Evolutionary conservation across 2,797 vertebrate genomes (phyloP).

Genomic region (Echiichthys vipera): DNA sequence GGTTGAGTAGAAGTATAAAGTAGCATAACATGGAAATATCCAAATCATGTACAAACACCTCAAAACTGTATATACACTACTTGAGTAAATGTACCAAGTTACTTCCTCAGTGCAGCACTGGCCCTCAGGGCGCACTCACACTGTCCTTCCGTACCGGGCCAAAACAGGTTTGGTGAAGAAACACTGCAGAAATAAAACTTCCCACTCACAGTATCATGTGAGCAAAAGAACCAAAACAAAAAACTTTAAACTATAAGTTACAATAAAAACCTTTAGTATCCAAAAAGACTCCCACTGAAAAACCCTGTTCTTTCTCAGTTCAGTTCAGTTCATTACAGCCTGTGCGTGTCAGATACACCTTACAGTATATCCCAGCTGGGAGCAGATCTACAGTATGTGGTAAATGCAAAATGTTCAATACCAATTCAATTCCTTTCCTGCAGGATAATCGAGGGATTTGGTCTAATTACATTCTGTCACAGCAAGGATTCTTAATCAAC

Average conservation of each 20-base stretch:
- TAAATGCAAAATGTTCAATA: constrained; percentile 41
- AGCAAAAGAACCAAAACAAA: constrained; percentile 1
- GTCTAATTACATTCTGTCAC: constrained; percentile 67
- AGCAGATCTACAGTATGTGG: neutral
- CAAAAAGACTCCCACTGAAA: neutral
- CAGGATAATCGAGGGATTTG: constrained; percentile 63
- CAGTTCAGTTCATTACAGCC: neutral
- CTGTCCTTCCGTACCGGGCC: no score
- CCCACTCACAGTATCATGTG: neutral
- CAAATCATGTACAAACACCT: neutral
- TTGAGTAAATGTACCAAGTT: neutral
- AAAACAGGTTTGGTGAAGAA: no score
- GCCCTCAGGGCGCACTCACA: no score
- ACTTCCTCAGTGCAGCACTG: neutral
- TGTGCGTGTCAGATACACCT: constrained; percentile 15
- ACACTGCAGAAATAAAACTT: neutral
- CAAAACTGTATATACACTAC: neutral
- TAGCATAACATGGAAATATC: neutral
- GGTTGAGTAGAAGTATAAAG: neutral
- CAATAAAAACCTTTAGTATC: neutral
- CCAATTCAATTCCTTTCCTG: constrained; percentile 35
- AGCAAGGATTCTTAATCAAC: constrained; percentile 64
- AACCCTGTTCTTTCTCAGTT: neutral
- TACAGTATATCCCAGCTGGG: neutral
- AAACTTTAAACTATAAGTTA: neutral